Evolutionary conservation across 2,113 vertebrate species (phyloP), one percentile per base, ranked within the genome.

Genomic region (Danio rerio): DNA sequence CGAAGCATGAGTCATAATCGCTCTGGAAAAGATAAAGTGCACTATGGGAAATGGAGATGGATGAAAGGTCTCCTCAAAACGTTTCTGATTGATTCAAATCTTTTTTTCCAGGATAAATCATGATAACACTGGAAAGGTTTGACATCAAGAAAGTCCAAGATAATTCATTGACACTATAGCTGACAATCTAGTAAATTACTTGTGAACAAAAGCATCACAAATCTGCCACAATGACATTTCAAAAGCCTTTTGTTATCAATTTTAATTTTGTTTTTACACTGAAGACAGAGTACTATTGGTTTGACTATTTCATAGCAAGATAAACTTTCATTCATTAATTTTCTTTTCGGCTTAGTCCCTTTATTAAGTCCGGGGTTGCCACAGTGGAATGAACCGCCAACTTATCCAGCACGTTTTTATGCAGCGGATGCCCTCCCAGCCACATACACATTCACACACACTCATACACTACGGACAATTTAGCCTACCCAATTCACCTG

Each of bases 1-100:
- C 0, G 96, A 98, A 0, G 95, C 88, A 5, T 99, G 97, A 61
- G 96, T 97, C 97, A 99, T 98, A 68, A 97, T 93, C 0, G 94
- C 96, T 74, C 97, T 99, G 81, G n/a, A 71, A 73, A 74, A 2
- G 7, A 81, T 3, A 77, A 47, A 3, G 10, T 45, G 16, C 3
- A 70, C 8, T 11, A 42, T 8, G 40, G 9, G 31, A 76, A 63
- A 43, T 20, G 6, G 3, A 74, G 40, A 5, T 20, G 18, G 12
- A 77, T 47, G 8, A 45, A 76, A 31, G 13, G 5, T 62, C 47
- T 7, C 1, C 12, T 9, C 13, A 62, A 31, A 21, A 43, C 9
- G 9, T 43, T 43, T 18, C n/a, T n/a, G 16, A 12, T 18, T 73
- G 1, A 45, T 21, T 47, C 2, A 8, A 12, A 55, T 10, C 16